phyloP scores from a whole-genome alignment of 2,113 vertebrate species.

The Percina caprodes region DNA sequence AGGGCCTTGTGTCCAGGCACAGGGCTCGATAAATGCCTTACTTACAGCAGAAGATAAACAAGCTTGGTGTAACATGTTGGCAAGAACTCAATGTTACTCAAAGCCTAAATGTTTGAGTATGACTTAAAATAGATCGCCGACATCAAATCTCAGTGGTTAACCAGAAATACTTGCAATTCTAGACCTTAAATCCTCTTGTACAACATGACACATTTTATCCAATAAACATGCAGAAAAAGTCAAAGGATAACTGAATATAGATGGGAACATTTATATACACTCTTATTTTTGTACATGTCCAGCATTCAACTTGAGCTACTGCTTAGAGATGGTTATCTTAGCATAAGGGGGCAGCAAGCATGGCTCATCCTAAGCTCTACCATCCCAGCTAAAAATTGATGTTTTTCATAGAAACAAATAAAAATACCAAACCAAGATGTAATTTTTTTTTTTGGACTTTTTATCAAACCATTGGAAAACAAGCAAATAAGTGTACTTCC shows the following conservation, averaged over 20 bases:
- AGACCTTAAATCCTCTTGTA: neutral
- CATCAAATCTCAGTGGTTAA: constrained; percentile 14
- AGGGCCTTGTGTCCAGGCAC: constrained; percentile 61
- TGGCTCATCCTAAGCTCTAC: no score
- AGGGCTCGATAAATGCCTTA: constrained; percentile 46
- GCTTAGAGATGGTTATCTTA: no score
- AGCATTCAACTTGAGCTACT: neutral
- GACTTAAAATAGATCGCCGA: constrained; percentile 15
- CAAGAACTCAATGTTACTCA: constrained; percentile 32
- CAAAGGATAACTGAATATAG: neutral
- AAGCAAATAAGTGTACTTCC: neutral
- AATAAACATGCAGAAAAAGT: neutral
- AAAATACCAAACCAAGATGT: no score
- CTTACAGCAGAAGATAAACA: constrained; percentile 58
- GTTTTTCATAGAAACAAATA: no score
- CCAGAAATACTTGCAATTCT: constrained; percentile 16
- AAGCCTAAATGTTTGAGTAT: constrained; percentile 12
- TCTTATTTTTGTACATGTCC: neutral
- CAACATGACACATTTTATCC: neutral
- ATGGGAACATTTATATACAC: neutral
- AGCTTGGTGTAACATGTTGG: constrained; percentile 40
- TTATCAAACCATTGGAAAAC: neutral
- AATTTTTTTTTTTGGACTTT: neutral
- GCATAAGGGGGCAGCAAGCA: neutral
- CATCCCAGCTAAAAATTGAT: no score